A percentile compares a stretch with the other conserved stretches of the same genome.
phyloP scores from a whole-genome alignment of 2,888 invertebrate genomes.

The Coecobrya sp. region DNA sequence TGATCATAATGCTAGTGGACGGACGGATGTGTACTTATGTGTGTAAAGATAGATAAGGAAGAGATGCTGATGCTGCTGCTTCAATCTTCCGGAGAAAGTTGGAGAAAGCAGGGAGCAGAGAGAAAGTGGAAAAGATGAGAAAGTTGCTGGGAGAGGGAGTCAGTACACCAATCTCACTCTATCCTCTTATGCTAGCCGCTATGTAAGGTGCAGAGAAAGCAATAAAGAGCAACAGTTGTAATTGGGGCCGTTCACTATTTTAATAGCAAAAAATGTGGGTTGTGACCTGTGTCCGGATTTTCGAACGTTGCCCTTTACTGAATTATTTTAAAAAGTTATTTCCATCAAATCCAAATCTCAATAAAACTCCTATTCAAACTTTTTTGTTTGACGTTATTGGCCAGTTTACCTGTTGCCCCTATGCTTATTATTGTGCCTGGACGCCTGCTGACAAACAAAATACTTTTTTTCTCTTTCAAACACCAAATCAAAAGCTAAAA shows the following conservation, averaged over 20 bases:
- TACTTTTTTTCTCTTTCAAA: background rate
- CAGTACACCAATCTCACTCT: background rate
- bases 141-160: slow-evolving; percentile 54
- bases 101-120: background rate
- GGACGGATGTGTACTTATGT: too few relatives aligned
- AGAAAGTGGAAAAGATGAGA: slow-evolving; percentile 15
- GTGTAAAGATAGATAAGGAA: background rate
- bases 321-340: background rate
- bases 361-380: background rate
- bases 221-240: too few relatives aligned
- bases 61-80: background rate
- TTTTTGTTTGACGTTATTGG: background rate
- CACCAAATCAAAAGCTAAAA: background rate
- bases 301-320: background rate
- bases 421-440: background rate
- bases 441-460: background rate
- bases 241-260: too few relatives aligned
- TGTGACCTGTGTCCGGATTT: too few relatives aligned
- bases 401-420: background rate
- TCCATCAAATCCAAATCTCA: background rate
- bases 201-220: too few relatives aligned
- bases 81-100: background rate
- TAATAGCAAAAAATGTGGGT: too few relatives aligned
- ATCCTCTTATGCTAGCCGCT: too few relatives aligned
- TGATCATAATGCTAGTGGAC: background rate